Conservation (phyloP, 2,888 invertebrate species). For the Lottia scabra region DNA sequence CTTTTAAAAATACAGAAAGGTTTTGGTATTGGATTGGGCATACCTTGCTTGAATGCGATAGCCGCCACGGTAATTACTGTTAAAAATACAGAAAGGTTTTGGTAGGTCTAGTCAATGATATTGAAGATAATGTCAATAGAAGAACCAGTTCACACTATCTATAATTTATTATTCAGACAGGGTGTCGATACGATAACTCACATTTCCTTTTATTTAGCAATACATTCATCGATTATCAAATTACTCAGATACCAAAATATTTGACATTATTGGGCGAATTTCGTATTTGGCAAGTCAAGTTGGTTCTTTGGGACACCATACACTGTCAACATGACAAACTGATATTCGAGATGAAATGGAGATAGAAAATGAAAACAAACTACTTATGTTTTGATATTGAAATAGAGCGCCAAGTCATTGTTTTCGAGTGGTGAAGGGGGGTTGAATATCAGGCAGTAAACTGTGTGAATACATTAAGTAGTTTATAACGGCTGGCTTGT, state of each 20-base stretch:
- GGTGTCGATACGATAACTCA: too few species aligned
- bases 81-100: too few species aligned
- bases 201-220: background rate
- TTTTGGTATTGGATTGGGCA: too few species aligned
- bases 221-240: background rate
- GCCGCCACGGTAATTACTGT: too few species aligned
- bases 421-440: background rate
- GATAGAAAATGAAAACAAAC: background rate
- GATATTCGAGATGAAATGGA: background rate
- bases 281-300: conserved; percentile 3
- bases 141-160: too few species aligned
- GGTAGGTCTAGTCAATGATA: too few species aligned
- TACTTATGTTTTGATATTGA: background rate
- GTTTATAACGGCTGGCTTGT: background rate
- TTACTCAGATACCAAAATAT: conserved; percentile 1
- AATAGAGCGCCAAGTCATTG: background rate
- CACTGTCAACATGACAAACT: background rate
- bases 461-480: background rate
- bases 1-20: too few species aligned
- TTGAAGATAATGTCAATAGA: too few species aligned
- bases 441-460: background rate
- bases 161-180: too few species aligned
- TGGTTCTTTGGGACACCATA: background rate
- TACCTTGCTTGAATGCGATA: too few species aligned
- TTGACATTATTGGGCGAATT: conserved; percentile 4